phyloP scores from a whole-genome alignment of 2,113 vertebrate genomes.

The Rhea pennata region DNA sequence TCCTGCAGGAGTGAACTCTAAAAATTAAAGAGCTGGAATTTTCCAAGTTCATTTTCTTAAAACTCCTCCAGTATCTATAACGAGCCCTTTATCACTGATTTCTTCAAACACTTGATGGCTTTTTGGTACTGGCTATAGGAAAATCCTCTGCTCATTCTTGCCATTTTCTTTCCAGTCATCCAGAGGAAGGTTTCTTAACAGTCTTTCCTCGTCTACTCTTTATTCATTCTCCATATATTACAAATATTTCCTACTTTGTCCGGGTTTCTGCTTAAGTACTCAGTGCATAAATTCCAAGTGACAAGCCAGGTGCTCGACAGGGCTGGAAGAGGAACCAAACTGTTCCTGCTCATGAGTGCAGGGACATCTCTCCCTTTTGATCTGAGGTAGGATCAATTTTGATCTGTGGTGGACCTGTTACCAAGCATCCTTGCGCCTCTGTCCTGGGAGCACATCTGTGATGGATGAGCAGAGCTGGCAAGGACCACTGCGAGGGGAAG shows the following conservation, averaged over 20 bases:
- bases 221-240: neutral
- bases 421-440: neutral
- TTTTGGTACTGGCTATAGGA: constrained; percentile 5
- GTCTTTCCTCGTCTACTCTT: neutral
- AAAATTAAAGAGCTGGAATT: neutral
- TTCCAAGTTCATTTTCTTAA: neutral
- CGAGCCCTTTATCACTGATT: neutral
- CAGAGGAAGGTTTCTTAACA: neutral
- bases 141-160: neutral
- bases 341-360: neutral
- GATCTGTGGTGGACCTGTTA: neutral
- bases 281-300: neutral
- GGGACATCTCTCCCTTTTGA: neutral
- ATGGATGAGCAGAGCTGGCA: neutral
- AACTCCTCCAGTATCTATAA: neutral
- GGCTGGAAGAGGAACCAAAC: neutral
- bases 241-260: constrained; percentile 12
- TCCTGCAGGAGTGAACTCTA: neutral
- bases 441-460: neutral
- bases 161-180: neutral
- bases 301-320: neutral
- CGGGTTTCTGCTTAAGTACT: constrained; percentile 2
- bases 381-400: neutral
- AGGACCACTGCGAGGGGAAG: neutral
- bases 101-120: neutral